Conservation (phyloP, 2,113 vertebrate species). For the Illadopsis cleaveri region DNA sequence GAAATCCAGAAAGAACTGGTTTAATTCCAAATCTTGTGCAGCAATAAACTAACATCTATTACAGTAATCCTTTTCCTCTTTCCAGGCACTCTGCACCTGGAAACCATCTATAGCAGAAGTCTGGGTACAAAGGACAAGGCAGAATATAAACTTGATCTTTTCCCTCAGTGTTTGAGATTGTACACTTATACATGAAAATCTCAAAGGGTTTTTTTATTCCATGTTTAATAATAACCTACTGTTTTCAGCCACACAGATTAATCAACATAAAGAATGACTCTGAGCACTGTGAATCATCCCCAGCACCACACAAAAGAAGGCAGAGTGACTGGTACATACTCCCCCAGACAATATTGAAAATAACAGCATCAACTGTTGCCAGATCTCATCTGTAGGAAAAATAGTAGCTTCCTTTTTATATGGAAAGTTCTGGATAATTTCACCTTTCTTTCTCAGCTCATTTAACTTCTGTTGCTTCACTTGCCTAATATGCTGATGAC, state of each 20-base stretch:
- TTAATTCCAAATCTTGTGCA: not conserved
- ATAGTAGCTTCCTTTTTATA: not conserved
- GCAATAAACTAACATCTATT: not conserved
- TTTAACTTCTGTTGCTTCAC: not conserved
- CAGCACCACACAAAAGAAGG: constrained; percentile 51
- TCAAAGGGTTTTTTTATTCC: not conserved
- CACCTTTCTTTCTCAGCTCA: not conserved
- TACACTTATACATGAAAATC: not conserved
- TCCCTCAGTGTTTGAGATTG: not conserved
- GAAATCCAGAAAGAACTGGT: not conserved
- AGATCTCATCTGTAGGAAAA: constrained; percentile 17
- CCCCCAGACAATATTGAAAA: constrained; percentile 61
- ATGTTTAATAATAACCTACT: constrained; percentile 36
- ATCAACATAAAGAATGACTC: constrained; percentile 49
- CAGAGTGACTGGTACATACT: constrained; percentile 53
- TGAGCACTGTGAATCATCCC: constrained; percentile 55
- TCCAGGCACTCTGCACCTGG: not conserved
- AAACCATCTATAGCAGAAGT: not conserved
- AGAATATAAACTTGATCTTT: not conserved
- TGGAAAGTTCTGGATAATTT: not conserved
- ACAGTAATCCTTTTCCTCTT: not conserved
- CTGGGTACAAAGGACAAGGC: not conserved
- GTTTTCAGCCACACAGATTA: constrained; percentile 53
- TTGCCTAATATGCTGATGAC: not conserved
- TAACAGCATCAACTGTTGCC: constrained; percentile 50